Base-by-base conservation (phyloP, 2,888 invertebrate genomes). In the Trichopoda pennipes region DNA sequence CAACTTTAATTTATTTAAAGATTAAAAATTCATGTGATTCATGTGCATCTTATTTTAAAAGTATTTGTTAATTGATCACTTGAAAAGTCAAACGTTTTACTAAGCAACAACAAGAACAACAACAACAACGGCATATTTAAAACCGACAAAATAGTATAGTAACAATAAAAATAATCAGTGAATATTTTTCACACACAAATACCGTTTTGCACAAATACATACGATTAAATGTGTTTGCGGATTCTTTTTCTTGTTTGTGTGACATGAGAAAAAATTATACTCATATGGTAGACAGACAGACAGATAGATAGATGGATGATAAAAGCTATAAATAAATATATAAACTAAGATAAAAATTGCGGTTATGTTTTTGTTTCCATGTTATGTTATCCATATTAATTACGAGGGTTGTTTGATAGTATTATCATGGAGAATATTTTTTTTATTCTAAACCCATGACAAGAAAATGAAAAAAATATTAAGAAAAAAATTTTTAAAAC, bases 161-260 rank as follows among this genome's bases (percentile, higher is more conserved):
- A 7, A n/a, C 21, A 69, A 68, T 9, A 42, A 42, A 19, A 32
- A 19, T 17, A 38, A 56, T 56, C 55, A 23, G 66, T 44, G 42
- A 56, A 61, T 21, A 63, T 55, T 70, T 64, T 64, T 70, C 64
- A 64, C 70, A 75, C 38, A 75, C 80, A 80, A 80, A 75, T 75
- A 80, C 66, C 64, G 60, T 76, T 80, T 70, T 60, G 38, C 72
- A 53, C 60, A 72, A 66, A 78, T 66, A 51, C 56, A 64, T 44
- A 53, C 58, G 38, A 60, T 53, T 73, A 68, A 73, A 16, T 51
- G 44, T 61, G 32, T 55, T 28, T 61, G 55, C 44, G 35, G 53
- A 61, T 61, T 69, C 51, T 76, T 61, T 60, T 60, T 69, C 17
- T 38, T 2, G 56, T 60, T 58, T 70, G 21, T 75, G 56, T 23